These are phyloP conservation scores for Anguilla obscura DNA, from an alignment of 2,797 vertebrate species.

Conservation along the genomic window DNA sequence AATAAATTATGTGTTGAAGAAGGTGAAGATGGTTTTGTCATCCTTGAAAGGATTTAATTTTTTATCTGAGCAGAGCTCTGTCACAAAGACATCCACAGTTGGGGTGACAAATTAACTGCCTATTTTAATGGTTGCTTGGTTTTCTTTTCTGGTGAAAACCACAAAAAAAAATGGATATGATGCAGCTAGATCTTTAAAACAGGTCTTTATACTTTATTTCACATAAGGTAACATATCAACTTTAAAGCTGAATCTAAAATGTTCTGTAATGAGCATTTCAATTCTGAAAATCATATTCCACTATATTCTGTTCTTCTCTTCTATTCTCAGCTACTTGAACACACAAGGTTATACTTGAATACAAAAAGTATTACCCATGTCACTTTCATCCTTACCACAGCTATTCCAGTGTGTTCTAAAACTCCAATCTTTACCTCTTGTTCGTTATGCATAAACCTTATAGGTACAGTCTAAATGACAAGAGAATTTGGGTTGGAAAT, in stretches of 20 bases:
- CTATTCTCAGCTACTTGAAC: background rate
- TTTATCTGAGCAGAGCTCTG: background rate
- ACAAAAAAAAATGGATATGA: background rate
- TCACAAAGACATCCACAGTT: background rate
- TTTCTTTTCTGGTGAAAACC: background rate
- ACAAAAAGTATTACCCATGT: background rate
- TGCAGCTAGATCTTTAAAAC: background rate
- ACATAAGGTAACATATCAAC: background rate
- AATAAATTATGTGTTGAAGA: background rate
- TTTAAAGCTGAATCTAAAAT: background rate
- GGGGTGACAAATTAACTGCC: background rate
- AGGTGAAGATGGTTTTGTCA: background rate
- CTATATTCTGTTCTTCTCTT: background rate
- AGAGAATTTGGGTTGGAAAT: background rate
- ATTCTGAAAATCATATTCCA: background rate
- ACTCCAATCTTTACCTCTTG: background rate
- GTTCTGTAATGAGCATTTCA: background rate
- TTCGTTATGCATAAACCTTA: background rate
- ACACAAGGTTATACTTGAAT: background rate
- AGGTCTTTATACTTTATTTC: background rate
- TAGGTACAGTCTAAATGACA: background rate
- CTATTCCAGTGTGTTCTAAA: background rate
- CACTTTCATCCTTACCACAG: background rate
- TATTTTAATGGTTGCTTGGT: background rate
- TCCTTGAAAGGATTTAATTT: background rate